Evolutionary conservation across 2,797 vertebrate species (phyloP).

Genomic region (Pseudomugil gertrudae): DNA sequence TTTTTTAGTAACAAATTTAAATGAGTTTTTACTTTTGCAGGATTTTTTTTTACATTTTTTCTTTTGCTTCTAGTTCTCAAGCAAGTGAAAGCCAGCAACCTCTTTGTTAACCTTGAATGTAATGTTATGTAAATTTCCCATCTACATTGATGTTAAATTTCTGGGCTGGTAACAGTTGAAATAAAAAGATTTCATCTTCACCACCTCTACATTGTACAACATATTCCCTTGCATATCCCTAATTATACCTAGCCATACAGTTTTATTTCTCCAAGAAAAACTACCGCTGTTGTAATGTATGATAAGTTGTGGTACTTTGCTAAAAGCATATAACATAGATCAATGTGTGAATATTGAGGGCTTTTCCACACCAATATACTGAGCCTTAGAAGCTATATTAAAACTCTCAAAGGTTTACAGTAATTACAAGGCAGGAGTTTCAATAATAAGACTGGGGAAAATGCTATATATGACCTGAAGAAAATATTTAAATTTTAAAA

Average conservation of each 20-base stretch:
- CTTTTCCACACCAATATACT: not conserved
- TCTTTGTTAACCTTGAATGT: not conserved
- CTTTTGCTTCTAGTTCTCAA: not conserved
- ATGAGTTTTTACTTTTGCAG: no score
- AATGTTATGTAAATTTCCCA: not conserved
- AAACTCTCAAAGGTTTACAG: constrained; percentile 4
- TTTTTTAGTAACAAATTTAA: not conserved
- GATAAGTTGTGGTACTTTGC: constrained; percentile 1
- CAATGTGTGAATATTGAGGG: not conserved
- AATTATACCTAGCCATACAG: not conserved
- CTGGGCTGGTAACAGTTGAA: not conserved
- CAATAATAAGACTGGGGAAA: not conserved
- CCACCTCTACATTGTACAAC: not conserved
- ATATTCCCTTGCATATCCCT: not conserved
- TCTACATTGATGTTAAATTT: not conserved
- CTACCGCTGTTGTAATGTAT: not conserved
- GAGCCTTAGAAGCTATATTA: not conserved
- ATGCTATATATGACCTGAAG: not conserved
- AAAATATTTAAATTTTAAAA: not conserved
- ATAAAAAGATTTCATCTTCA: not conserved
- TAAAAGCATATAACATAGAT: not conserved
- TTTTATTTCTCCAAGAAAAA: not conserved
- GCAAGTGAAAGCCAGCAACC: not conserved
- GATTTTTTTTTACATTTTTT: not conserved
- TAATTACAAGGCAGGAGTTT: not conserved